These are phyloP conservation scores for Ceratosolen solmsi DNA, from an alignment of 1,140 invertebrate species.

Conservation along the genomic window DNA sequence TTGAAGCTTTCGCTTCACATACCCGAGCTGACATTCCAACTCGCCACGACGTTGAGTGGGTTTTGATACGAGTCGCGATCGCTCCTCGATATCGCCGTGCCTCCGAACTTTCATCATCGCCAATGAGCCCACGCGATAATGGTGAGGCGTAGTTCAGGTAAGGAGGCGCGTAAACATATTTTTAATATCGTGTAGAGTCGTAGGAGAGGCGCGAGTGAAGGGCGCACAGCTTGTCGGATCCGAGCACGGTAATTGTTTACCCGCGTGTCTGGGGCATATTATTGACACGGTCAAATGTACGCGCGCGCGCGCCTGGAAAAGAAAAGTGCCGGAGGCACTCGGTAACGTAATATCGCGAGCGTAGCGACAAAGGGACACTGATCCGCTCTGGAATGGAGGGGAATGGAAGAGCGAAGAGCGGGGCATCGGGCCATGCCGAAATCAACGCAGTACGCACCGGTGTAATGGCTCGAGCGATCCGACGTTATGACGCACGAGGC, in stretches of 20 bases:
- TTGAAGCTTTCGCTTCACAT: not conserved
- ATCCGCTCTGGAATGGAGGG: not conserved
- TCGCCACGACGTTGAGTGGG: too few relatives aligned
- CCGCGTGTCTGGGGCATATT: not conserved
- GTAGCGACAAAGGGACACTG: conserved; percentile 12
- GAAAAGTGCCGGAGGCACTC: not conserved
- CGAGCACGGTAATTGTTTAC: conserved; percentile 17
- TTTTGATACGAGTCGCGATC: not conserved
- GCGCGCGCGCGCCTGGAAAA: not conserved
- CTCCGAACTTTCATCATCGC: not conserved
- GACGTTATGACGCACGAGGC: conserved; percentile 30
- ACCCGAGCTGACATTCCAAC: not conserved
- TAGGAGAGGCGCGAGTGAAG: not conserved
- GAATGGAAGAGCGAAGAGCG: not conserved
- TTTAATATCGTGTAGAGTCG: not conserved
- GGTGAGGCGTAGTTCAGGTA: too few relatives aligned
- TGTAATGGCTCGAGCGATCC: conserved; percentile 54
- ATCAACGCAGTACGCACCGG: too few relatives aligned
- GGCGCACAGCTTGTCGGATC: not conserved
- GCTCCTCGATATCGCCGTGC: not conserved
- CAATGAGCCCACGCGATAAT: not conserved
- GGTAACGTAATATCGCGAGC: conserved; percentile 33
- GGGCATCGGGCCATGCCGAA: conserved; percentile 47
- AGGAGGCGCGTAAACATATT: not conserved
- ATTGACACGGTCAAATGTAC: conserved; percentile 16